phyloP scores from a whole-genome alignment of 64 coral and sea anemone species.

The Porites lutea region DNA sequence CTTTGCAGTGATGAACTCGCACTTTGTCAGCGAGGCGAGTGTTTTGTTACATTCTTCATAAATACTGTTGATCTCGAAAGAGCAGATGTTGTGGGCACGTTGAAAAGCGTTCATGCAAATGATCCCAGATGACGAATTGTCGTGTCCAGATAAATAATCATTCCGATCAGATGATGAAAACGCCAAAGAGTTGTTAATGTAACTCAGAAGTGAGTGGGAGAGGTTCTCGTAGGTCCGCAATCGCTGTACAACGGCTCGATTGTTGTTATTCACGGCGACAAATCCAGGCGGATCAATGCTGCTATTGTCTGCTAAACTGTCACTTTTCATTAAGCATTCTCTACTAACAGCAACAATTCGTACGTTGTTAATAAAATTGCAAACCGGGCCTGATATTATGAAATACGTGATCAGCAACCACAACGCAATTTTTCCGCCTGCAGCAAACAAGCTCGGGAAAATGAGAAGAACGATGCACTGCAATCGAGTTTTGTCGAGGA shows the following conservation, averaged over 20 bases:
- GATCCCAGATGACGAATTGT: slow-evolving; percentile 3
- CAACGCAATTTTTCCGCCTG: slow-evolving; percentile 76
- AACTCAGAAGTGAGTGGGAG: background rate
- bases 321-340: background rate
- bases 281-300: background rate
- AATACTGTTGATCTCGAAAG: slow-evolving; percentile 2
- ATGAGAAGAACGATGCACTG: slow-evolving; percentile 84
- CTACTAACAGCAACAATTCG: slow-evolving; percentile 44
- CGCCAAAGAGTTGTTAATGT: slow-evolving; percentile 9
- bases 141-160: background rate
- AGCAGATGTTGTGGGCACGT: slow-evolving; percentile 25
- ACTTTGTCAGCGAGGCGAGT: background rate
- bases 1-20: slow-evolving; percentile 6
- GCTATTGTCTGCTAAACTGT: slow-evolving; percentile 2
- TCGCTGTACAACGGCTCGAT: slow-evolving; percentile 23
- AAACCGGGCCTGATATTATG: slow-evolving; percentile 84
- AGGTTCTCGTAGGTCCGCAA: slow-evolving; percentile 16
- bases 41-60: background rate
- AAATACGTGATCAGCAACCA: slow-evolving; percentile 92
- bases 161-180: slow-evolving; percentile 14
- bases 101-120: slow-evolving; percentile 27
- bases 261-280: background rate
- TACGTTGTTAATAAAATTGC: slow-evolving; percentile 88
- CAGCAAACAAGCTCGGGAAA: slow-evolving; percentile 84
- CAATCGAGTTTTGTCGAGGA: slow-evolving; percentile 79